Evolutionary conservation across 2,113 vertebrate species (phyloP), one percentile per base, ranked within the genome.

Genomic region (Brachyhypopomus occidentalis): DNA sequence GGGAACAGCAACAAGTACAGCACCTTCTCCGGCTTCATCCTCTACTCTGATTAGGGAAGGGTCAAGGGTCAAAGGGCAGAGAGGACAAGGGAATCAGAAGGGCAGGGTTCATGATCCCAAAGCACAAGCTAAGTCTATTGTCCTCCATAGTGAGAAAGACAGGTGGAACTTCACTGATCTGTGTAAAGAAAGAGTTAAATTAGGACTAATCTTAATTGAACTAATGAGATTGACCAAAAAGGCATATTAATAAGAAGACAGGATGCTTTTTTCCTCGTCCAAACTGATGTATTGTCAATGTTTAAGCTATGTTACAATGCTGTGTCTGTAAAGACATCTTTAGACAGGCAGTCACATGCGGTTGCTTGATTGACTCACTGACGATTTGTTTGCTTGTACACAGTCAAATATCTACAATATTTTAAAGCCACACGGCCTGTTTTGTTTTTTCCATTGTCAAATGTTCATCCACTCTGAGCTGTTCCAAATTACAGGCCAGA

Each of bases 1-100:
- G 97, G 97, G 83, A 99, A 99, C 93, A 98, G 95, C 95, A 99
- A 98, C 94, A 99, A 98, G 89, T 99, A 99, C 89, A 98, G 96
- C 95, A 98, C 97, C 84, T 98, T 98, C 90, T 97, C 97, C 6
- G 97, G 97, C 86, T 99, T 99, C 93, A 96, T 99, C 87, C 96
- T 99, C 87, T 99, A 97, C 83, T 95, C 95, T 0, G 97, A 99
- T 91, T 99, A 95, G 96, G 83, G 84, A 41, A 95, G 96, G 83
- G 84, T 41, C 27, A 70, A 20, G n/a, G 66, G 4, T 79, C 19
- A 25, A 27, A 41, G 3, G n/a, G 41, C 76, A 38, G 16, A 5
- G 2, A 74, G 83, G 69, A 64, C 60, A 16, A 48, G 81, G 30
- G 17, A 58, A 4, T 78, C 19, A n/a, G 23, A 30, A 4, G n/a